Percentiles rank a stretch among this genome's conserved stretches.
Evolutionary conservation across 2,888 invertebrate species (phyloP).

Genomic region (Venustoraphidia nigricollis): DNA sequence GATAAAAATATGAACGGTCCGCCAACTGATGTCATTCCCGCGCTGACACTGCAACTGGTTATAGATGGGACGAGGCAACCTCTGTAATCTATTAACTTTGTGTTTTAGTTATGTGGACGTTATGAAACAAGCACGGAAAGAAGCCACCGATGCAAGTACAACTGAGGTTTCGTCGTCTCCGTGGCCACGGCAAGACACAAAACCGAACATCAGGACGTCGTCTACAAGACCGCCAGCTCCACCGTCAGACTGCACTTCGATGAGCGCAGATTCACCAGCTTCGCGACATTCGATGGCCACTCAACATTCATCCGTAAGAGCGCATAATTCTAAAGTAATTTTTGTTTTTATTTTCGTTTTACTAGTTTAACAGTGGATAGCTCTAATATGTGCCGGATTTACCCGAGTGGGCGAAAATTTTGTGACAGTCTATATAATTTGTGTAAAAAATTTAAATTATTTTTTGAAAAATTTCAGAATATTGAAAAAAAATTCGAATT

Average conservation of each 20-base stretch:
- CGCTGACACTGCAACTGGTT: too few species aligned
- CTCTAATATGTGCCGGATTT: too few species aligned
- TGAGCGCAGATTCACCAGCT: constrained; percentile 51
- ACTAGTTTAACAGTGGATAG: too few species aligned
- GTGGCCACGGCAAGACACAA: constrained; percentile 21
- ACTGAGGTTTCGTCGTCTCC: constrained; percentile 24
- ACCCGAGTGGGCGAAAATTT: too few species aligned
- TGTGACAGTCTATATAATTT: too few species aligned
- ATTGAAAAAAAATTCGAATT: too few species aligned
- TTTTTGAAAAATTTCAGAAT: too few species aligned
- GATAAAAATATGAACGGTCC: too few species aligned
- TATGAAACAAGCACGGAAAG: constrained; percentile 37
- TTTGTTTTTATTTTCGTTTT: constrained; percentile 3
- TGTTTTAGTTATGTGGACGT: constrained; percentile 52
- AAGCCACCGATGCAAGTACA: constrained; percentile 7
- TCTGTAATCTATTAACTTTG: too few species aligned
- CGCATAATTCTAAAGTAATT: background rate
- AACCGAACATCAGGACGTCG: constrained; percentile 10
- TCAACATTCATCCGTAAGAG: constrained; percentile 29
- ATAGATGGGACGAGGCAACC: background rate
- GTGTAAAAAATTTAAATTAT: too few species aligned
- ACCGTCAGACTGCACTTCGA: constrained; percentile 44
- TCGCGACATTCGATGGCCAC: constrained; percentile 38
- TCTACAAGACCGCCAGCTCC: constrained; percentile 24
- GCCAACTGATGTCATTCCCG: too few species aligned